Evolutionary conservation across 2,113 vertebrate genomes (phyloP), one percentile per base, ranked within the genome.

Genomic region (Prinia subflava): DNA sequence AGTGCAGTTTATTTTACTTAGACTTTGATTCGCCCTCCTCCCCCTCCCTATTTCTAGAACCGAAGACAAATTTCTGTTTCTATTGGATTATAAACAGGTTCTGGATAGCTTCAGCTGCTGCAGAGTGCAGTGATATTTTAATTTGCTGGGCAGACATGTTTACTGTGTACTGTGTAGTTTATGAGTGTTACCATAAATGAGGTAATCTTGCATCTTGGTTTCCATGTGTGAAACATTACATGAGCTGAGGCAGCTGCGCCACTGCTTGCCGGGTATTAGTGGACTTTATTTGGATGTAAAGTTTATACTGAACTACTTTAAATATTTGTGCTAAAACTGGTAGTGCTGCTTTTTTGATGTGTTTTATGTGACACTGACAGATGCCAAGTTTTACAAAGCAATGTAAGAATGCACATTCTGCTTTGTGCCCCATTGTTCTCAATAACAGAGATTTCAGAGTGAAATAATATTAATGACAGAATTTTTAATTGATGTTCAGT

Each of bases 111-210:
- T 99, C 98, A 98, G 97, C 80, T 98, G 98, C 98, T 98, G 96
- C 98, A 96, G 96, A 95, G 96, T 94, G 81, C 90, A 98, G 97
- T 96, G 96, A 97, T 98, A 98, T 97, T 98, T 98, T 99, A 98
- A 98, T 98, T 98, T 98, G 97, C 97, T 97, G 97, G 94, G 97
- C 93, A 98, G 98, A 99, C 98, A 98, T 99, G 98, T 99, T 99
- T 99, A 98, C 98, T 98, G 98, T 98, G 97, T 97, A 98, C 97
- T 95, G 88, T 89, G 97, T 98, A 97, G 98, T 99, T 99, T 98
- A 98, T 98, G 98, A 98, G 97, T 98, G 97, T 98, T 96, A 97
- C 97, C 95, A 96, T 97, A 97, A 97, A 96, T 98, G 98, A 98
- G 96, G 98, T 99, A 98, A 98, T 98, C 97, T 94, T 96, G 97